Percentiles rank a stretch among this genome's conserved stretches.
phyloP scores from a whole-genome alignment of 2,113 vertebrate genomes.

The Ivindomyrus marchei region DNA sequence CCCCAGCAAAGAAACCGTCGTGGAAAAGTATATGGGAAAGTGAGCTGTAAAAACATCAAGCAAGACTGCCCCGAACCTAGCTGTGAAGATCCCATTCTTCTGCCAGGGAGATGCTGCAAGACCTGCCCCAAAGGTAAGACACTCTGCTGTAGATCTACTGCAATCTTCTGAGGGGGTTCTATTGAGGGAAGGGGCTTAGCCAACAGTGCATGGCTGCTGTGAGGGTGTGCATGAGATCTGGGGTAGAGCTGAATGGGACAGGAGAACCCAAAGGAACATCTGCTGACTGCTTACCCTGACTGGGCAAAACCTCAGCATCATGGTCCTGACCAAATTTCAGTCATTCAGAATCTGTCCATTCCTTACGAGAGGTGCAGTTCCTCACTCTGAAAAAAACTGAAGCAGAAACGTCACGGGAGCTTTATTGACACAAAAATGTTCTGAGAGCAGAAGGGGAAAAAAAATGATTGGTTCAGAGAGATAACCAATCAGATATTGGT shows the following conservation, averaged over 20 bases:
- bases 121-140: slow-evolving; percentile 79
- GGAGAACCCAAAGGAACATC: neutral
- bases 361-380: neutral
- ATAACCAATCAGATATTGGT: no score
- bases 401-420: no score
- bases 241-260: neutral
- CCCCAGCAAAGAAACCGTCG: slow-evolving; percentile 66
- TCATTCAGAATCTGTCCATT: neutral
- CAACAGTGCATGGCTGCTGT: neutral
- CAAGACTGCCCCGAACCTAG: slow-evolving; percentile 73
- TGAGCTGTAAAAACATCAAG: slow-evolving; percentile 86
- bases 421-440: no score
- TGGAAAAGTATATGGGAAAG: slow-evolving; percentile 59
- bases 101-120: slow-evolving; percentile 88
- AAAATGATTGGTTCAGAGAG: no score
- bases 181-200: neutral
- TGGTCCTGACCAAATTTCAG: neutral
- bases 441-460: no score
- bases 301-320: neutral
- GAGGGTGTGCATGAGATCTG: neutral
- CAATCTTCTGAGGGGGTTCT: neutral
- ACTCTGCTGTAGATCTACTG: neutral
- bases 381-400: neutral
- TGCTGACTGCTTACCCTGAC: neutral
- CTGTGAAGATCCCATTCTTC: slow-evolving; percentile 69